Conservation (phyloP, 2,113 vertebrate genomes). For the Murina feae region DNA sequence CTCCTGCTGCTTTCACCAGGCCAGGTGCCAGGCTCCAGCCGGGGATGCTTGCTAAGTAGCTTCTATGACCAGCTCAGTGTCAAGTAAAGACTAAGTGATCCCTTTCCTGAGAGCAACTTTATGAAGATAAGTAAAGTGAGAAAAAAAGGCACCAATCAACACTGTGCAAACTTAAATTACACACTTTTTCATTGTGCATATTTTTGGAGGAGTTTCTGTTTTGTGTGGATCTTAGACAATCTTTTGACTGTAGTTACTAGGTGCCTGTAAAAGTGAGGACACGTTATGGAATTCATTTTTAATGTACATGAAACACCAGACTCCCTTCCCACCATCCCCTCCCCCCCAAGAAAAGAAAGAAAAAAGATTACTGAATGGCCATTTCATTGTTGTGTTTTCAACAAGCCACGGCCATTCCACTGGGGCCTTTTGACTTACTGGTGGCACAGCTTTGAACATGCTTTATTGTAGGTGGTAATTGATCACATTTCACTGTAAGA, state of each 20-base stretch:
- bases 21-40: background rate
- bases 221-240: background rate
- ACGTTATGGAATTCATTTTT: background rate
- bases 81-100: background rate
- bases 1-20: background rate
- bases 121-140: background rate
- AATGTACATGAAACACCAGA: background rate
- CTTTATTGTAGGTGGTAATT: slow-evolving; percentile 41
- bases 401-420: background rate
- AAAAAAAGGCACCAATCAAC: background rate
- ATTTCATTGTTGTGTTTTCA: slow-evolving; percentile 42
- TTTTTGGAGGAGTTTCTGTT: background rate
- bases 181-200: background rate
- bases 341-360: background rate
- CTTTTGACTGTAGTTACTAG: slow-evolving; percentile 21
- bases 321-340: background rate
- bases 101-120: slow-evolving; percentile 9
- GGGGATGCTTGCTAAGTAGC: background rate
- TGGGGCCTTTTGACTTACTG: slow-evolving; percentile 16
- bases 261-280: slow-evolving; percentile 26
- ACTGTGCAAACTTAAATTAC: background rate
- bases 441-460: background rate
- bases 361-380: background rate
- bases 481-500: slow-evolving; percentile 53
- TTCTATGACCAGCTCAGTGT: background rate